These are phyloP conservation scores for Chelon labrosus DNA, from an alignment of 2,797 vertebrate genomes.

Conservation along the genomic window DNA sequence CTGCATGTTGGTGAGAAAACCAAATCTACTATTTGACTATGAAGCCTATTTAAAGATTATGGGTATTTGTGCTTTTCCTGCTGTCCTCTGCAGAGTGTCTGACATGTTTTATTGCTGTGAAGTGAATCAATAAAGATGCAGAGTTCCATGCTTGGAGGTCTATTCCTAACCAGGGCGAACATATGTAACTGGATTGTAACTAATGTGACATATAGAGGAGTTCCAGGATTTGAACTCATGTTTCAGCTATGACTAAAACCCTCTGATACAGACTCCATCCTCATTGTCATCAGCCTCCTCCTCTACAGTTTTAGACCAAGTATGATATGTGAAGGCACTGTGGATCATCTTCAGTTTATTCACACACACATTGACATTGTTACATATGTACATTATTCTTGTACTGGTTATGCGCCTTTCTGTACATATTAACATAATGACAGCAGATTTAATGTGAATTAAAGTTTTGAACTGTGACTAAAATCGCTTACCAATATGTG, in stretches of 20 bases:
- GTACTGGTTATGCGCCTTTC: constrained; percentile 74
- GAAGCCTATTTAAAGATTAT: constrained; percentile 2
- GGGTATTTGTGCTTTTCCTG: constrained; percentile 20
- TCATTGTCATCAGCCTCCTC: constrained; percentile 9
- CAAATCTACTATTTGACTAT: background rate
- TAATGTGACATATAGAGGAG: constrained; percentile 12
- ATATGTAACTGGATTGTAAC: constrained; percentile 10
- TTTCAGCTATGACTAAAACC: constrained; percentile 35
- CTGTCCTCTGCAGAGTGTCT: constrained; percentile 2
- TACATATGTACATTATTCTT: constrained; percentile 71
- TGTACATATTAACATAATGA: constrained; percentile 79
- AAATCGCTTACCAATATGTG: background rate
- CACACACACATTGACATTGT: constrained; percentile 40
- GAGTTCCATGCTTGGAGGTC: background rate
- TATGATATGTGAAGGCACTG: constrained; percentile 36
- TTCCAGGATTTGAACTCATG: constrained; percentile 48
- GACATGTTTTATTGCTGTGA: background rate
- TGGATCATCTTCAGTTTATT: constrained; percentile 35
- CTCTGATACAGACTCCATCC: background rate
- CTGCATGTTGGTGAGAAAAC: constrained; percentile 23
- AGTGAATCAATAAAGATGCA: background rate
- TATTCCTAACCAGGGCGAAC: constrained; percentile 2
- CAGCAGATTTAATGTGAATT: constrained; percentile 81
- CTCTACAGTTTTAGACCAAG: constrained; percentile 22
- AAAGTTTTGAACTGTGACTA: constrained; percentile 77